These are phyloP conservation scores for Plagodis pulveraria DNA, from an alignment of 2,888 invertebrate genomes.

Conservation along the genomic window DNA sequence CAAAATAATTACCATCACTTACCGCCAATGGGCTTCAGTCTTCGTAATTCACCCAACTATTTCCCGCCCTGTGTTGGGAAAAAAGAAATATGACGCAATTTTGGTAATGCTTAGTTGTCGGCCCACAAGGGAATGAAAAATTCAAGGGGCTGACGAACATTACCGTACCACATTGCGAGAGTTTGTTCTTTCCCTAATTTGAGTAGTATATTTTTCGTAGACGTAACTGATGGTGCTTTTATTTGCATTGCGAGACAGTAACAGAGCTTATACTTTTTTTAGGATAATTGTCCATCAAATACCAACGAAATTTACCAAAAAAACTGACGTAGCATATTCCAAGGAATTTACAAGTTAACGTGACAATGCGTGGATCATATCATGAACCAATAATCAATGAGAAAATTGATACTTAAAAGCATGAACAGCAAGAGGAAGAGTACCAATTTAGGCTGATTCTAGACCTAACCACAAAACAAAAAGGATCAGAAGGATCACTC, in stretches of 20 bases:
- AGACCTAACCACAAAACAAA: too few relatives aligned
- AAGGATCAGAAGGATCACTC: too few relatives aligned
- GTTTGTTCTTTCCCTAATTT: slow-evolving; percentile 72
- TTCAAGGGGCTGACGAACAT: slow-evolving; percentile 81
- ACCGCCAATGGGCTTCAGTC: slow-evolving; percentile 51
- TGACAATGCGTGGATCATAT: too few relatives aligned
- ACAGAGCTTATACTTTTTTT: background rate
- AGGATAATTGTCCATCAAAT: too few relatives aligned
- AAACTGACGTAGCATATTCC: too few relatives aligned
- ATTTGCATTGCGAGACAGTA: slow-evolving; percentile 8
- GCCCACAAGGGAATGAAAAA: slow-evolving; percentile 84
- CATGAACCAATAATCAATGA: too few relatives aligned
- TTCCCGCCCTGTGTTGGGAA: slow-evolving; percentile 71
- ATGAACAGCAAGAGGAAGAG: too few relatives aligned
- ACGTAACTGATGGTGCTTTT: slow-evolving; percentile 23
- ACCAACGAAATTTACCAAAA: too few relatives aligned
- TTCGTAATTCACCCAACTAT: slow-evolving; percentile 74
- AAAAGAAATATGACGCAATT: slow-evolving; percentile 83
- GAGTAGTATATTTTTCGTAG: slow-evolving; percentile 67
- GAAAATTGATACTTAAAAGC: too few relatives aligned
- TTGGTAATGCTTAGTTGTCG: slow-evolving; percentile 83
- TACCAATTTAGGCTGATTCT: too few relatives aligned
- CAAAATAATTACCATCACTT: slow-evolving; percentile 50
- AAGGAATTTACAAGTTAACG: too few relatives aligned
- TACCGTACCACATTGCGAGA: slow-evolving; percentile 76